Conservation (phyloP, 2,888 invertebrate species). For the Polyploca ridens region DNA sequence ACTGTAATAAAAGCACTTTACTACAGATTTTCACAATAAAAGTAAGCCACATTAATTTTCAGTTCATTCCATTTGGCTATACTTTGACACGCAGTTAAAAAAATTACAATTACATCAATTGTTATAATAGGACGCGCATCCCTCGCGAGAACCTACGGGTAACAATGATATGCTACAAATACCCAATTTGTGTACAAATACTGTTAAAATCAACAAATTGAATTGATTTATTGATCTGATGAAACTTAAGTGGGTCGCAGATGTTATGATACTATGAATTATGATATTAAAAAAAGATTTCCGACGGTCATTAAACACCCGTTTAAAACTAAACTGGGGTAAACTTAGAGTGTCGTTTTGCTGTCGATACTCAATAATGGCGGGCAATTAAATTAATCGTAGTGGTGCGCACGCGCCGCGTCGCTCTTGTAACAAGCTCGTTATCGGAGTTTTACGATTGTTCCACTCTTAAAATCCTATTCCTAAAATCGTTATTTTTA, state of each 20-base stretch:
- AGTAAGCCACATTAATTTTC: too few species aligned
- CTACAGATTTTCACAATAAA: too few species aligned
- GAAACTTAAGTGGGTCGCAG: slow-evolving; percentile 18
- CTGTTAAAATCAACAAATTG: not conserved
- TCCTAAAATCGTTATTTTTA: slow-evolving; percentile 25
- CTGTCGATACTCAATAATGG: slow-evolving; percentile 37
- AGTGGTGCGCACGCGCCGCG: slow-evolving; percentile 58
- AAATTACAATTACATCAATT: too few species aligned
- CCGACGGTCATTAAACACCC: slow-evolving; percentile 18
- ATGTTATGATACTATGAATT: slow-evolving; percentile 14
- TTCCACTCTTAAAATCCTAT: slow-evolving; percentile 40
- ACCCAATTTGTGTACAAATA: too few species aligned
- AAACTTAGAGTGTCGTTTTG: not conserved
- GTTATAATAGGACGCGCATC: too few species aligned
- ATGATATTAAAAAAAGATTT: slow-evolving; percentile 15
- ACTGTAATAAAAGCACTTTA: too few species aligned
- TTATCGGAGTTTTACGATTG: slow-evolving; percentile 61
- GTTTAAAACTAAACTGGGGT: slow-evolving; percentile 18
- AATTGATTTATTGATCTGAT: not conserved
- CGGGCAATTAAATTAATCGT: slow-evolving; percentile 53
- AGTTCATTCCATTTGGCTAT: too few species aligned
- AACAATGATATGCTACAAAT: too few species aligned
- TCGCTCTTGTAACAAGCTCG: slow-evolving; percentile 52
- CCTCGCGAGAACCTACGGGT: too few species aligned
- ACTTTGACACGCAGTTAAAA: too few species aligned